Evolutionary conservation across 2,888 invertebrate genomes (phyloP).

Genomic region (Diarsia mendica): DNA sequence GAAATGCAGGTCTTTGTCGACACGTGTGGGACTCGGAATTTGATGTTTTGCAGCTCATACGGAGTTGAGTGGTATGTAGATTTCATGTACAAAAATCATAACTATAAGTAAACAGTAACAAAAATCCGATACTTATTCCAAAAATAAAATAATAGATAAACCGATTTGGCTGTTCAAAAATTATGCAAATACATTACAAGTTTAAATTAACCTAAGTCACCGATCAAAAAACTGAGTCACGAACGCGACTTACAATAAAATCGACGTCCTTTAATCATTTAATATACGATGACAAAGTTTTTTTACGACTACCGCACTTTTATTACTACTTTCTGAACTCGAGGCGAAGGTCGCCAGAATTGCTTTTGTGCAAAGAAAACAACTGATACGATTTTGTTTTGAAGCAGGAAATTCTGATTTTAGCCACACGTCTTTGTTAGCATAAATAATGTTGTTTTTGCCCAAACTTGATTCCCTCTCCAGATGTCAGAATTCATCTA

Average conservation of each 20-base stretch:
- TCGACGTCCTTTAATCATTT: slow-evolving; percentile 41
- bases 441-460: slow-evolving; percentile 8
- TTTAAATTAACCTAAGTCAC: slow-evolving; percentile 13
- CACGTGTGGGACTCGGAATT: neutral
- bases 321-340: slow-evolving; percentile 47
- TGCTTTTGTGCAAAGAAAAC: slow-evolving; percentile 41
- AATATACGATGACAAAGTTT: slow-evolving; percentile 58
- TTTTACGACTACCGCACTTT: slow-evolving; percentile 60
- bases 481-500: slow-evolving; percentile 15
- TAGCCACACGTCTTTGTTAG: neutral
- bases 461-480: slow-evolving; percentile 3
- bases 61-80: neutral
- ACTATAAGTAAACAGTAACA: neutral
- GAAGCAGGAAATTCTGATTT: slow-evolving; percentile 8
- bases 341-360: slow-evolving; percentile 46
- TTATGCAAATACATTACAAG: slow-evolving; percentile 14
- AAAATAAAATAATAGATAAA: neutral
- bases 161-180: slow-evolving; percentile 5
- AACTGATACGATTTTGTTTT: slow-evolving; percentile 41
- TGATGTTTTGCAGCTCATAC: neutral
- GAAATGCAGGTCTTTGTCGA: neutral
- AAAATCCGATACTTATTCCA: neutral
- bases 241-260: slow-evolving; percentile 47
- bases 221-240: slow-evolving; percentile 35
- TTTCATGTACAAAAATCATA: neutral